A percentile compares a stretch with the other conserved stretches of the same genome.
Evolutionary conservation across 2,113 vertebrate genomes (phyloP).

Genomic region (Acrocephalus kingi): DNA sequence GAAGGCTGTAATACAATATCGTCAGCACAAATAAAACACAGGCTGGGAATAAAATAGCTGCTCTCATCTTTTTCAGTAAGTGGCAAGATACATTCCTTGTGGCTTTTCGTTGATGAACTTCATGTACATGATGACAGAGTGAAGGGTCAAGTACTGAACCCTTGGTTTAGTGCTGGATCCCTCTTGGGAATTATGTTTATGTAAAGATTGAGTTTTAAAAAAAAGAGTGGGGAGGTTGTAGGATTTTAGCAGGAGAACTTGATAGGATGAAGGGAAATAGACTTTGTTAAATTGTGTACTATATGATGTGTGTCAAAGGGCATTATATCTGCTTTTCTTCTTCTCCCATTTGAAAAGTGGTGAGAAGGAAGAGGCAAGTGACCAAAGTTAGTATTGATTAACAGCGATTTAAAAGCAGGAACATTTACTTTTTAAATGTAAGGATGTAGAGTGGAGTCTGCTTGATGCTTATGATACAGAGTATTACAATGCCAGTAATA

Average conservation of each 20-base stretch:
- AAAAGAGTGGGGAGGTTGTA: background rate
- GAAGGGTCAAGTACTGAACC: background rate
- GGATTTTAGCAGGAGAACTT: background rate
- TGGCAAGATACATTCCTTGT: background rate
- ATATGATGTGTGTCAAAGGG: rapidly evolving
- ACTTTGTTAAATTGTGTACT: background rate
- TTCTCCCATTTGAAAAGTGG: background rate
- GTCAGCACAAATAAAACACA: background rate
- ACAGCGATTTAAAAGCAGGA: background rate
- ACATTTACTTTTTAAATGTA: background rate
- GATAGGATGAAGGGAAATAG: background rate
- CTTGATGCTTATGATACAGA: background rate
- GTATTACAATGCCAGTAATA: no score
- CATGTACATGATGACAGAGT: background rate
- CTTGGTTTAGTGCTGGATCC: background rate
- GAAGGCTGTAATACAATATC: rapidly evolving
- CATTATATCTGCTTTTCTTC: background rate
- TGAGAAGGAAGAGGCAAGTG: background rate
- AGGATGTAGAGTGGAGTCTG: background rate
- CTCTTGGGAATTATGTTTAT: background rate
- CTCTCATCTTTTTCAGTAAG: background rate
- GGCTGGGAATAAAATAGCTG: background rate
- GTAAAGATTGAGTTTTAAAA: background rate
- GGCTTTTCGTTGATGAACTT: background rate
- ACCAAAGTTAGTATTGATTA: background rate